Evolutionary conservation across 1,140 invertebrate genomes (phyloP).

Genomic region (Diabrotica undecimpunctata): DNA sequence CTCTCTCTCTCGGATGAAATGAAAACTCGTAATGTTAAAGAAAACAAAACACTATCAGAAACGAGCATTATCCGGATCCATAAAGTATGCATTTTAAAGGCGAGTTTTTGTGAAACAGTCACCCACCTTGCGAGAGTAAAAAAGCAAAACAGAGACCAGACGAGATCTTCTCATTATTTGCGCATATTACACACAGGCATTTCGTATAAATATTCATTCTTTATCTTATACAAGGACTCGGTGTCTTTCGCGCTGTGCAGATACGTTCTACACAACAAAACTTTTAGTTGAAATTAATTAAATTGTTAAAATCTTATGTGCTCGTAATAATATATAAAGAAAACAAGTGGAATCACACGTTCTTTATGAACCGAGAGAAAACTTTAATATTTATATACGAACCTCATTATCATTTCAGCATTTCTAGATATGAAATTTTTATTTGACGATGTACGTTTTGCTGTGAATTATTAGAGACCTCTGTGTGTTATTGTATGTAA

Average conservation of each 20-base stretch:
- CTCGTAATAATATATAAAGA: no score
- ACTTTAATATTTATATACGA: no score
- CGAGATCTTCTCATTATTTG: constrained; percentile 43
- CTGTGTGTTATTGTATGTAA: no score
- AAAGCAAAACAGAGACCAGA: constrained; percentile 28
- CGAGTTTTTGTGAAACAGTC: constrained; percentile 28
- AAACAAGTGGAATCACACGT: no score
- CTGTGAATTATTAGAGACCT: no score
- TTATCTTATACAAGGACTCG: not conserved
- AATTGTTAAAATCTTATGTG: no score
- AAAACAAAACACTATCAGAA: constrained; percentile 19
- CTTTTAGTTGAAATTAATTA: no score
- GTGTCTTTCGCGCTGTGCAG: not conserved
- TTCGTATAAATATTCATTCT: constrained; percentile 36
- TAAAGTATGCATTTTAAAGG: constrained; percentile 45
- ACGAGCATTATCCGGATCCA: constrained; percentile 35
- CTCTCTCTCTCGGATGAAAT: not conserved
- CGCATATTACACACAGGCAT: constrained; percentile 40
- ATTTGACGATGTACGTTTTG: no score
- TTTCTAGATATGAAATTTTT: no score
- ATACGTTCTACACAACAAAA: no score
- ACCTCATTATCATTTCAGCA: no score
- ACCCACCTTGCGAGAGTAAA: constrained; percentile 17
- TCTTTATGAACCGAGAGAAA: no score
- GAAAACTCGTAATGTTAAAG: constrained; percentile 1